Base-by-base conservation (phyloP, 2,797 vertebrate species). In the Sparidentex hasta region DNA sequence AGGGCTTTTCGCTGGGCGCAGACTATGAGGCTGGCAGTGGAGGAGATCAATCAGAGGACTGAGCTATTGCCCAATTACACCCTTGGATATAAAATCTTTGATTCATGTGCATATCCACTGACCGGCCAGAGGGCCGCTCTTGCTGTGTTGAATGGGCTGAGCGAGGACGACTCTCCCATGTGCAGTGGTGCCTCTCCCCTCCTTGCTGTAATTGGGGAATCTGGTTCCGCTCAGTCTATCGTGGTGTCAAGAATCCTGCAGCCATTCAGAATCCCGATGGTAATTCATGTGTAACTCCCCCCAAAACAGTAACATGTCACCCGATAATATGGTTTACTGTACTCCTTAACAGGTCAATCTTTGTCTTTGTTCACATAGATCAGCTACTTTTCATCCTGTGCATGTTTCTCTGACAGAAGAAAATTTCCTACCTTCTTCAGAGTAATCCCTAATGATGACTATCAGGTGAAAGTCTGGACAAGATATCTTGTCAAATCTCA, bases 381-480 rank as follows among this genome's bases (percentile, higher is more conserved):
- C 72, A 96, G 95, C 80, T 96, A 96, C 78, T 96, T 96, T 81
- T 95, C 95, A 20, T 92, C 95, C 0, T 96, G 95, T 77, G 91
- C 94, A 11, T 96, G 95, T 84, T 83, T 96, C 0, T 93, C 91
- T 83, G 90, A 96, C 83, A 93, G 92, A 73, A 89, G 18, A 77
- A 77, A 93, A 69, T 95, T 89, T 58, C 95, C 95, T 4, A 95
- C 85, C 4, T 96, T 96, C 81, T 96, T 96, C 87, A 91, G 95
- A 77, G 93, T 95, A 2, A 94, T 95, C 16, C 95, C 95, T 17
- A 96, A 92, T 72, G 95, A 95, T 80, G 93, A 95, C 41, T 95
- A 94, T 76, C 95, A 96, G 89, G 92, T 94, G 69, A 80, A 65
- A 50, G 9, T 61, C 33, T 65, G 4, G 20, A 57, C 16, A 29